Evolutionary conservation across 2,888 invertebrate genomes (phyloP).

Genomic region (Argyresthia goedartella): DNA sequence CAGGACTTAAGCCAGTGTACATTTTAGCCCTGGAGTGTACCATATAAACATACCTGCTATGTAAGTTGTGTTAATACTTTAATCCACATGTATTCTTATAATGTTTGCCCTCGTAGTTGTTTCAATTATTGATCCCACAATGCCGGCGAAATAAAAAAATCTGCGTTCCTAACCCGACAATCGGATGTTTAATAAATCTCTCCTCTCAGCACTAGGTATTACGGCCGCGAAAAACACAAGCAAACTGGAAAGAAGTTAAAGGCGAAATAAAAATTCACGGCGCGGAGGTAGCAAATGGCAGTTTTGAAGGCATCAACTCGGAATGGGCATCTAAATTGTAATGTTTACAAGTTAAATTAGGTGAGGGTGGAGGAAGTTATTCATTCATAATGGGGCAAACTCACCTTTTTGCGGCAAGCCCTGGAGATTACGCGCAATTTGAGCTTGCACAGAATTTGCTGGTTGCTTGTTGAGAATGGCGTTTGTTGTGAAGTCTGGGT

Average conservation of each 20-base stretch:
- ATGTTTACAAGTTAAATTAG: conserved; percentile 66
- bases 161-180: too few species aligned
- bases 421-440: conserved; percentile 48
- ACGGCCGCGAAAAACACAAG: conserved; percentile 7
- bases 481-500: conserved; percentile 9
- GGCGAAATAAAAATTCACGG: conserved; percentile 43
- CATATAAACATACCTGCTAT: too few species aligned
- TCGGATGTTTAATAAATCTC: conserved; percentile 1
- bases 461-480: neutral
- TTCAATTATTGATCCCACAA: too few species aligned
- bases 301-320: conserved; percentile 52
- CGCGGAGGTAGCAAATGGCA: conserved; percentile 51
- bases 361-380: conserved; percentile 50
- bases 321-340: conserved; percentile 57
- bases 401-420: conserved; percentile 41
- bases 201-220: neutral
- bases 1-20: too few species aligned
- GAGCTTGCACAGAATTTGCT: conserved; percentile 1
- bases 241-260: conserved; percentile 31
- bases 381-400: conserved; percentile 37
- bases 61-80: too few species aligned
- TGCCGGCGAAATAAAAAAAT: too few species aligned
- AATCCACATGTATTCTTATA: too few species aligned
- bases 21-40: too few species aligned
- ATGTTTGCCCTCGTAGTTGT: too few species aligned